phyloP scores from a whole-genome alignment of 2,113 vertebrate genomes.

The Myiozetetes cayanensis region DNA sequence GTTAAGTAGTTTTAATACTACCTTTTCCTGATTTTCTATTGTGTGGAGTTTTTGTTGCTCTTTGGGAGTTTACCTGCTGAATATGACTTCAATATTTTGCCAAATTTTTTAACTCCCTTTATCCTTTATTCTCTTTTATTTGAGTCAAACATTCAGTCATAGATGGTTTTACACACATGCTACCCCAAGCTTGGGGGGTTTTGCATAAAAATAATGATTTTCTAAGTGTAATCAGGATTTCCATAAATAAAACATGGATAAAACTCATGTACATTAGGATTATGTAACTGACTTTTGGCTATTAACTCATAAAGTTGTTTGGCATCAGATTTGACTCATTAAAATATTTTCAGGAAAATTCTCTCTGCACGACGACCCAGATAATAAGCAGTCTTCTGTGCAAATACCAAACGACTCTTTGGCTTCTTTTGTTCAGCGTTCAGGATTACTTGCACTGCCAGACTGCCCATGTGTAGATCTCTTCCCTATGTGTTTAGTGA shows the following conservation, averaged over 20 bases:
- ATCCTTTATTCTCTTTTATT: not conserved
- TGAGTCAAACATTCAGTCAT: not conserved
- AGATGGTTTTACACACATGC: not conserved
- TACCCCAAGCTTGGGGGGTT: rapidly evolving
- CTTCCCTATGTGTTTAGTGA: not conserved
- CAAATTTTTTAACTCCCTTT: not conserved
- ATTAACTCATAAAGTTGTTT: not conserved
- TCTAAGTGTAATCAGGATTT: not conserved
- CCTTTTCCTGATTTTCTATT: not conserved
- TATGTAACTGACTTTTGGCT: not conserved
- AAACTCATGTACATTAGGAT: rapidly evolving
- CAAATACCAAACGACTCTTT: not conserved
- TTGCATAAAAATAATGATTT: not conserved
- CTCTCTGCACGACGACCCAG: not conserved
- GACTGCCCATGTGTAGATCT: not conserved
- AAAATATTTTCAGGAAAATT: not conserved
- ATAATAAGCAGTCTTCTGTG: not conserved
- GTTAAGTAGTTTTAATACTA: constrained; percentile 25
- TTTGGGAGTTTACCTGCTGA: not conserved
- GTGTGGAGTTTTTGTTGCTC: not conserved
- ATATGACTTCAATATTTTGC: not conserved
- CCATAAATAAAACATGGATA: not conserved
- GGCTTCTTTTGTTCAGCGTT: not conserved
- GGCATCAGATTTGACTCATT: not conserved
- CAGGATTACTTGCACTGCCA: not conserved